phyloP scores from a whole-genome alignment of 2,113 vertebrate genomes.

The Dipodomys stephensi region DNA sequence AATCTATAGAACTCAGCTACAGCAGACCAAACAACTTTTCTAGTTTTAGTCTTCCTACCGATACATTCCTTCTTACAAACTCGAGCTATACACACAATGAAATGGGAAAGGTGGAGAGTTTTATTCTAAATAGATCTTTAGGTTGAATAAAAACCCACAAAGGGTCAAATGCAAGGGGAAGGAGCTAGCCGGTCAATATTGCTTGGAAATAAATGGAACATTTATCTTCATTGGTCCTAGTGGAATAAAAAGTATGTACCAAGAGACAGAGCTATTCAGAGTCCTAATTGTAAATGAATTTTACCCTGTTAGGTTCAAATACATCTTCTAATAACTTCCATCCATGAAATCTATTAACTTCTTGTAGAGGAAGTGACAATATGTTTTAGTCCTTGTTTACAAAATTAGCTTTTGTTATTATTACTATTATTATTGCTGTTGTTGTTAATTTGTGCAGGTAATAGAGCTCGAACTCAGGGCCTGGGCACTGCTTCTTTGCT shows the following conservation, averaged over 20 bases:
- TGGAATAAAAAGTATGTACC: neutral
- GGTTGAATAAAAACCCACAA: neutral
- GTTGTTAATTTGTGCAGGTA: too few relatives aligned
- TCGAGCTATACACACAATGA: neutral
- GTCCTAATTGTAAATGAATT: constrained; percentile 19
- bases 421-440: too few relatives aligned
- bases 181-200: neutral
- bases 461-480: too few relatives aligned
- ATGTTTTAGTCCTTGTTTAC: neutral
- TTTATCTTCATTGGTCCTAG: too few relatives aligned
- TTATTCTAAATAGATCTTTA: neutral
- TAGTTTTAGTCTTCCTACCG: neutral
- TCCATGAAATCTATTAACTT: constrained; percentile 3
- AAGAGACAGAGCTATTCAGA: neutral
- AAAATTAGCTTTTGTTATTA: neutral
- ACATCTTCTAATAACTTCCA: constrained; percentile 36
- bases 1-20: neutral
- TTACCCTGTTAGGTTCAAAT: constrained; percentile 15
- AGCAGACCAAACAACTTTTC: neutral
- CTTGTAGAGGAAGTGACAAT: neutral
- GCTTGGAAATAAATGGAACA: neutral
- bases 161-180: neutral
- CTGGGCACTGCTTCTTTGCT: too few relatives aligned
- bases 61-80: neutral
- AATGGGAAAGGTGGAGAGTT: neutral